These are phyloP conservation scores for Carassius carassius DNA, from an alignment of 2,113 vertebrate species.

Conservation along the genomic window DNA sequence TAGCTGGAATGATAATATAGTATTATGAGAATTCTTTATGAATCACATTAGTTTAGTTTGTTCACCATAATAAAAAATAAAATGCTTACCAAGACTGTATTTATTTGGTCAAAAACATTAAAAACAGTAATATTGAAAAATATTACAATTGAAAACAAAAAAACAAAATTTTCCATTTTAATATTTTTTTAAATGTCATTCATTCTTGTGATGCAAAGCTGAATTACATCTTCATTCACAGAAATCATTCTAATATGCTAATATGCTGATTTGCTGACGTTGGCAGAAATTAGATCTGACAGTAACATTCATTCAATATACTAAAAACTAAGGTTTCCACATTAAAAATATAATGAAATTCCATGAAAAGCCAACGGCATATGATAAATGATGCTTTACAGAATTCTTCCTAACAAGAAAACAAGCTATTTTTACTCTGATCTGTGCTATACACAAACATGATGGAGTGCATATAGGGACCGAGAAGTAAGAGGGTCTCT, in stretches of 20 bases:
- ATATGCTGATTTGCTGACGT: background rate
- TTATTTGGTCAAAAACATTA: background rate
- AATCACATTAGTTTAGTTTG: background rate
- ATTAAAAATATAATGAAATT: background rate
- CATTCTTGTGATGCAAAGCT: background rate
- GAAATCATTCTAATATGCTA: background rate
- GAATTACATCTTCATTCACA: background rate
- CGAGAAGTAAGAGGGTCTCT: constrained; percentile 3
- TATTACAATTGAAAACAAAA: background rate
- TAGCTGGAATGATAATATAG: background rate
- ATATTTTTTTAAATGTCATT: too few species aligned
- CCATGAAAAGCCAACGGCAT: background rate
- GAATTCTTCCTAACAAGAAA: background rate
- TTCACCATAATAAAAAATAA: background rate
- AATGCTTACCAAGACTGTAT: background rate
- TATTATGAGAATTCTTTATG: background rate
- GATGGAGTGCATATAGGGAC: background rate
- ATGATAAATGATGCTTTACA: background rate
- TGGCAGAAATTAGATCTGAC: too few species aligned
- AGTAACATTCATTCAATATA: background rate
- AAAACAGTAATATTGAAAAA: background rate
- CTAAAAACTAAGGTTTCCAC: too few species aligned
- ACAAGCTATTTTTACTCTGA: background rate
- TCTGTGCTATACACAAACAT: constrained; percentile 21
- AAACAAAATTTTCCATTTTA: too few species aligned